Evolutionary conservation across 2,888 invertebrate genomes (phyloP).

Genomic region (Acanthosepion pharaonis): DNA sequence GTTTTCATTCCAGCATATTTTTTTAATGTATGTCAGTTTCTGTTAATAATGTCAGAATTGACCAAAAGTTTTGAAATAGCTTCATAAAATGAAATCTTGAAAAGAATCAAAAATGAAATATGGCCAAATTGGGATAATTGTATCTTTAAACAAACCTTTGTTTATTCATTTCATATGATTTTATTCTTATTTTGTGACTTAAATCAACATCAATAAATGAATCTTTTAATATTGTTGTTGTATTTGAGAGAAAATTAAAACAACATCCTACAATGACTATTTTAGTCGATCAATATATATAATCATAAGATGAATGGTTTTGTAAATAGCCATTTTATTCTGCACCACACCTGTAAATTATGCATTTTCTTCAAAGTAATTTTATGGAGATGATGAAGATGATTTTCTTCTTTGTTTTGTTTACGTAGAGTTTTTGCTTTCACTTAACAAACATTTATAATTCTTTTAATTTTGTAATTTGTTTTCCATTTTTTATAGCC

Average conservation of each 20-base stretch:
- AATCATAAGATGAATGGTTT: neutral
- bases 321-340: neutral
- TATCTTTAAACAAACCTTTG: neutral
- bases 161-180: neutral
- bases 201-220: neutral
- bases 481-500: neutral
- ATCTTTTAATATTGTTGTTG: neutral
- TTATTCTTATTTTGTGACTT: neutral
- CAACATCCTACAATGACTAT: neutral
- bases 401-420: neutral
- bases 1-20: neutral
- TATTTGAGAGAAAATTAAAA: neutral
- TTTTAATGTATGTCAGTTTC: neutral
- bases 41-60: neutral
- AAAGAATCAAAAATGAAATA: conserved; percentile 1
- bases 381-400: neutral
- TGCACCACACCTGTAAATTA: neutral
- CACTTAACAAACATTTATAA: neutral
- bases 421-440: conserved; percentile 16
- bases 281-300: neutral
- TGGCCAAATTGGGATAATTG: neutral
- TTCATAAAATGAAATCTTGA: neutral
- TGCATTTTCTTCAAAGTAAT: neutral
- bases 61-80: neutral
- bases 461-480: neutral